These are phyloP conservation scores for Spermophilus dauricus DNA, from an alignment of 2,113 vertebrate species.

Conservation along the genomic window DNA sequence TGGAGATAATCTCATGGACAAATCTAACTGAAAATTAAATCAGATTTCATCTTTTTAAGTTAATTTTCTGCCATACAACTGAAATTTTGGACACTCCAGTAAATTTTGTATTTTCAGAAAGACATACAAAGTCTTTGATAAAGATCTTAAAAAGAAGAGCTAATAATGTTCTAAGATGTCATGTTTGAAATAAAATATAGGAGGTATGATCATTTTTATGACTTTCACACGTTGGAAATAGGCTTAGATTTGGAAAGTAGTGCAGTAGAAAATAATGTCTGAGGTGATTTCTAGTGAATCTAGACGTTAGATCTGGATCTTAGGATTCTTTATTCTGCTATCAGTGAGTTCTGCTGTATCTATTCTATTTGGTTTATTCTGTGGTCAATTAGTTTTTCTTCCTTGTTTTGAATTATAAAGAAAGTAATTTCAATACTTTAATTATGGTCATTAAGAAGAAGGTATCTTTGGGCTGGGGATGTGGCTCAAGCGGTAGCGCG, in stretches of 20 bases:
- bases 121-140: not conserved
- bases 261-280: not conserved
- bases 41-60: slow-evolving; percentile 37
- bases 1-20: not conserved
- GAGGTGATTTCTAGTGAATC: slow-evolving; percentile 18
- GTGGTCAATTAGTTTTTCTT: not conserved
- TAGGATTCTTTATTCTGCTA: not conserved
- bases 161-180: slow-evolving; percentile 31
- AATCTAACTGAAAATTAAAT: not conserved
- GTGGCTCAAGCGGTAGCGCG: too few relatives aligned
- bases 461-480: too few relatives aligned
- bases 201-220: not conserved
- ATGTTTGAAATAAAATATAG: not conserved
- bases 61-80: slow-evolving; percentile 46
- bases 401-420: slow-evolving; percentile 9
- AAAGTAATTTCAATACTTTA: slow-evolving; percentile 11
- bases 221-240: not conserved
- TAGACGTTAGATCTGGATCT: not conserved
- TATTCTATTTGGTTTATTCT: not conserved
- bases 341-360: not conserved
- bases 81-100: slow-evolving; percentile 1
- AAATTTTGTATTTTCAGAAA: slow-evolving; percentile 2
- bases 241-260: not conserved
- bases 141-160: not conserved
- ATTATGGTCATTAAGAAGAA: not conserved